Conservation (phyloP, 2,888 invertebrate species). For the Matsumyia berberina region DNA sequence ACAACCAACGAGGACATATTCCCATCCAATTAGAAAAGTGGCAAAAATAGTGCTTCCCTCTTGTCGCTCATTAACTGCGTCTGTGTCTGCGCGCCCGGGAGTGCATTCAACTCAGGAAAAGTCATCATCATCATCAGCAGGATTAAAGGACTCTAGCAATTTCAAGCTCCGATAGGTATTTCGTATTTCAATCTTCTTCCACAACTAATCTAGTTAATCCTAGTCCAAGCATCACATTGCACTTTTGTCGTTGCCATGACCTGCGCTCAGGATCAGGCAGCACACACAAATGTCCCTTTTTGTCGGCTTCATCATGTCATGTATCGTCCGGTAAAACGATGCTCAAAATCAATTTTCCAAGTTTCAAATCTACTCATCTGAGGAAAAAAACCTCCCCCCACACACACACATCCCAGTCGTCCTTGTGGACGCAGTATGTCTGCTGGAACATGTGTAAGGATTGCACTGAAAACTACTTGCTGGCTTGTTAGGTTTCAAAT, state of each 20-base stretch:
- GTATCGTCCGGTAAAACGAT: constrained; percentile 31
- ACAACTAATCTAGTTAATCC: constrained; percentile 63
- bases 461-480: constrained; percentile 55
- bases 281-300: constrained; percentile 12
- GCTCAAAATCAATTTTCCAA: constrained; percentile 67
- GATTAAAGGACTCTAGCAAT: constrained; percentile 44
- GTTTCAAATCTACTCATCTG: constrained; percentile 12
- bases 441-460: constrained; percentile 24
- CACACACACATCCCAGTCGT: constrained; percentile 30
- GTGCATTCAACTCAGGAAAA: constrained; percentile 58
- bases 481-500: constrained; percentile 62
- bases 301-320: constrained; percentile 18
- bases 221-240: constrained; percentile 49
- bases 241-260: constrained; percentile 21
- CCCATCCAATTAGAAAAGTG: constrained; percentile 68
- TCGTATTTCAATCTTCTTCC: constrained; percentile 30
- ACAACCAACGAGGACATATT: constrained; percentile 38
- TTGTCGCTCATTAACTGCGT: constrained; percentile 24
- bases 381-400: not conserved
- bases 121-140: constrained; percentile 19
- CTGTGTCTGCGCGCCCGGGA: constrained; percentile 6
- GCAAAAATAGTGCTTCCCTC: constrained; percentile 16
- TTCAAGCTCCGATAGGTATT: constrained; percentile 53
- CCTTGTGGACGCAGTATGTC: constrained; percentile 27
- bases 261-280: constrained; percentile 36